Conservation (phyloP, 2,113 vertebrate genomes). For the Edolisoma coerulescens region DNA sequence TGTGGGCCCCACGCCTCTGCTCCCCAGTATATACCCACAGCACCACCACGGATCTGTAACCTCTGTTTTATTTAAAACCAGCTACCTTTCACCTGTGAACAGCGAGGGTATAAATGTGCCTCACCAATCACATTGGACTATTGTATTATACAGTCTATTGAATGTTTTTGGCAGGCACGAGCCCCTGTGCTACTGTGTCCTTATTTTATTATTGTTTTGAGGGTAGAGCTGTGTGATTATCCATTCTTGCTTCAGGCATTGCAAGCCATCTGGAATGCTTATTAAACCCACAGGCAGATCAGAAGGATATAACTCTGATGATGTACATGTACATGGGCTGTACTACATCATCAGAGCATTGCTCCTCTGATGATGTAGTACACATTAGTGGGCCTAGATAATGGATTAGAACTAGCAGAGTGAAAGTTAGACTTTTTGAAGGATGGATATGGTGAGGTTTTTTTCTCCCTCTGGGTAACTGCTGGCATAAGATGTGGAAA, state of each 20-base stretch:
- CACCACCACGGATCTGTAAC: not conserved
- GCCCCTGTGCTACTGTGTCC: slow-evolving; percentile 68
- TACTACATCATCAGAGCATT: slow-evolving; percentile 70
- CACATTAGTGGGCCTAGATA: slow-evolving; percentile 66
- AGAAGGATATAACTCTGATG: slow-evolving; percentile 72
- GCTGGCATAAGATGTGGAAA: slow-evolving; percentile 67
- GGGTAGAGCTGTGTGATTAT: slow-evolving; percentile 75
- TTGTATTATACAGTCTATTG: slow-evolving; percentile 70
- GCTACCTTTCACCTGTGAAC: slow-evolving; percentile 67
- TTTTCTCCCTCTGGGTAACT: slow-evolving; percentile 66
- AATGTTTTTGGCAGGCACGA: slow-evolving; percentile 71
- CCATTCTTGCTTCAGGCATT: slow-evolving; percentile 77
- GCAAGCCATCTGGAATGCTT: slow-evolving; percentile 81
- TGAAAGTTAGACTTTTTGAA: slow-evolving; percentile 66
- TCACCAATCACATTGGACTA: slow-evolving; percentile 65
- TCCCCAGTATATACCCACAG: not conserved
- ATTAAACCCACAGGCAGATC: slow-evolving; percentile 73
- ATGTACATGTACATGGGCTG: slow-evolving; percentile 58
- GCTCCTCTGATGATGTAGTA: slow-evolving; percentile 68
- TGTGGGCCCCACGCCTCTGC: not conserved
- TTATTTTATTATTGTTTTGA: slow-evolving; percentile 80
- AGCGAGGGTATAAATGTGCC: slow-evolving; percentile 56
- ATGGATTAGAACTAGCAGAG: slow-evolving; percentile 69
- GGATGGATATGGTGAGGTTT: slow-evolving; percentile 29
- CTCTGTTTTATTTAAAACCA: slow-evolving; percentile 61